Conservation (phyloP, 2,113 vertebrate species). For the Brachypodius melanocephalos region DNA sequence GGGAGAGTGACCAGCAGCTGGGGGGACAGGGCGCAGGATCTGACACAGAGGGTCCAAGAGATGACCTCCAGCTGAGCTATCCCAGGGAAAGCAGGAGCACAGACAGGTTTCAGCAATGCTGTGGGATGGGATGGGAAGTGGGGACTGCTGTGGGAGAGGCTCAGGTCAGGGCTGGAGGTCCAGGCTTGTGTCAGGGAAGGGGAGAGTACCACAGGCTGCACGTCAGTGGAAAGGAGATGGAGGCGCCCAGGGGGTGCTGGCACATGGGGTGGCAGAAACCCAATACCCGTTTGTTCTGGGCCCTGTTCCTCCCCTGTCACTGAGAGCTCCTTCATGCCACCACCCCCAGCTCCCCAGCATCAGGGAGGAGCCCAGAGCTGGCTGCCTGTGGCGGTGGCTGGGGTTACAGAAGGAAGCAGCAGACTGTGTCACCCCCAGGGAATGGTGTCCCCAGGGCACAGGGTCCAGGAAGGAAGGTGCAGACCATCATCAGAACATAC, state of each 20-base stretch:
- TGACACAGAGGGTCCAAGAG: neutral
- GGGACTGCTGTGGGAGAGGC: neutral
- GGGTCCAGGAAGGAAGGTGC: neutral
- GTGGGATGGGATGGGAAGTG: neutral
- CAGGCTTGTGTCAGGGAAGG: neutral
- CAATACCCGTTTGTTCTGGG: neutral
- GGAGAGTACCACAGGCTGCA: neutral
- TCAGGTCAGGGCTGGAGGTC: neutral
- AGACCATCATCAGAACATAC: neutral
- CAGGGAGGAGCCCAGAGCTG: rapidly evolving
- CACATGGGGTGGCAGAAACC: neutral
- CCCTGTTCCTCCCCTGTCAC: neutral
- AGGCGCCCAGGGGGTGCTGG: neutral
- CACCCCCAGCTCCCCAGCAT: neutral
- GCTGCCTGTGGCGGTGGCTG: rapidly evolving
- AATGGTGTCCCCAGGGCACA: neutral
- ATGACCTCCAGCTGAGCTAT: neutral
- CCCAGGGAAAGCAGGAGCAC: neutral
- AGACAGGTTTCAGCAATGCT: rapidly evolving
- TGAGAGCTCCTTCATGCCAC: neutral
- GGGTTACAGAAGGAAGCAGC: neutral
- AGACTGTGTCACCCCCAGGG: neutral
- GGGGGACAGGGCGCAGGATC: neutral
- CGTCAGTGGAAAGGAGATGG: neutral
- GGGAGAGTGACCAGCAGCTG: slow-evolving; percentile 15